Base-by-base conservation (phyloP, 2,888 invertebrate species). In the Lottia gigantea region DNA sequence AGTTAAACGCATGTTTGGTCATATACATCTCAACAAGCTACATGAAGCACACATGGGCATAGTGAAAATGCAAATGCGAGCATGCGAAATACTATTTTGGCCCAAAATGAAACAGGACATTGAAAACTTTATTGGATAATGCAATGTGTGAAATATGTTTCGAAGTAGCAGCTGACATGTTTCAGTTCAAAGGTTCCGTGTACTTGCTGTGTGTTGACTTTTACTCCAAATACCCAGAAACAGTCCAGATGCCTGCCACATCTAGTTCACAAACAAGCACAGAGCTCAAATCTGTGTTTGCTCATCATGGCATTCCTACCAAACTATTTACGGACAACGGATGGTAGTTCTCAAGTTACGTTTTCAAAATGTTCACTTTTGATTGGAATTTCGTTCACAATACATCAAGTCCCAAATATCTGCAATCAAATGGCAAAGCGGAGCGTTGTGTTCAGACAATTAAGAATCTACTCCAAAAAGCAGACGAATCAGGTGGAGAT, bases 1-100 rank as follows among this genome's bases (percentile, higher is more conserved):
- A 19, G 61, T 80, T 6, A 40, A 71, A 14, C 19, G 79, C 15
- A 75, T 76, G 45, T 70, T 77, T 6, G 77, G 79, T n/a, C 68
- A 76, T 46, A 61, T 74, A 6, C 76, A 73, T 31, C 2, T 31
- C 31, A 31, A n/a, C n/a, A 31, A 31, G 31, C 6, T 31, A 6
- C 31, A 31, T 31, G 31, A 31, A 31, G 2, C 31, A 6, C 31
- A 31, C 6, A 4, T 31, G 6, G 31, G 31, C 2, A 6, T 31
- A 4, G 31, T 31, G 31, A 31, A 11, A 11, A 11, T 8, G 7
- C 7, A 11, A 40, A 1, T 1, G 1, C 40, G 40, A 40, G 40
- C 40, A 40, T 8, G 6, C 7, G 1, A 40, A 11, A 40, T 40
- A 6, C 11, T 40, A 11, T 40, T 8, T 40, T 40, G 40, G 40